A percentile compares a stretch with the other conserved stretches of the same genome.
These are phyloP conservation scores for Pteruthius melanotis DNA, from an alignment of 2,113 vertebrate genomes.

Conservation along the genomic window DNA sequence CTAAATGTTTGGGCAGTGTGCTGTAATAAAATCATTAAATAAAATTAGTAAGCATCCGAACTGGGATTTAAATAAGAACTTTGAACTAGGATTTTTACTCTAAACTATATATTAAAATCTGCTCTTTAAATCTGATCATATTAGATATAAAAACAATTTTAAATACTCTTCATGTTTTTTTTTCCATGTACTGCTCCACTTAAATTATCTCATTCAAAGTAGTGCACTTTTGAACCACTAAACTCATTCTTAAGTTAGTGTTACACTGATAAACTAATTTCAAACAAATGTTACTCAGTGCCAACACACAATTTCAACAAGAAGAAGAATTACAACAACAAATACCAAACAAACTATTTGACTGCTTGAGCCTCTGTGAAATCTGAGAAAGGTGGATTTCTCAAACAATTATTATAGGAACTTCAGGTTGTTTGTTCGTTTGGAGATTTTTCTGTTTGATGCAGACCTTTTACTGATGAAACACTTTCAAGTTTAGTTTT, in stretches of 20 bases:
- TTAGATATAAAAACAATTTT: not conserved
- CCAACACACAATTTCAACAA: slow-evolving; percentile 35
- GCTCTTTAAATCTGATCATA: not conserved
- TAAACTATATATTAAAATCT: not conserved
- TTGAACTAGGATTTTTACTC: not conserved
- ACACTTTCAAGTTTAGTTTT: not conserved
- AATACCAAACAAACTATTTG: slow-evolving; percentile 37
- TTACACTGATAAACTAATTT: slow-evolving; percentile 47
- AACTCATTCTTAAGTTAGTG: not conserved
- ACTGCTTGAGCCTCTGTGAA: slow-evolving; percentile 31
- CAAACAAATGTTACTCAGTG: slow-evolving; percentile 33
- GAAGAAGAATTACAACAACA: slow-evolving; percentile 34
- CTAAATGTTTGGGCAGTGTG: not conserved
- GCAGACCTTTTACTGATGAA: not conserved
- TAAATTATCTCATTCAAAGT: slow-evolving; percentile 16
- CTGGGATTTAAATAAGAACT: not conserved
- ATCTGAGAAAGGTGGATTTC: slow-evolving; percentile 36
- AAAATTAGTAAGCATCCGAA: not conserved
- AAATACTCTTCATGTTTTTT: not conserved
- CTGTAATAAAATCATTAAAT: not conserved
- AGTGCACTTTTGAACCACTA: slow-evolving; percentile 17
- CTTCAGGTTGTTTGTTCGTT: not conserved
- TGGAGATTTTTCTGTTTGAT: not conserved
- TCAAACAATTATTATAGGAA: slow-evolving; percentile 11
- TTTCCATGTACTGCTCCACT: not conserved